Evolutionary conservation across 2,797 vertebrate genomes (phyloP), one percentile per base, ranked within the genome.

Genomic region (Cossypha niveicapilla): DNA sequence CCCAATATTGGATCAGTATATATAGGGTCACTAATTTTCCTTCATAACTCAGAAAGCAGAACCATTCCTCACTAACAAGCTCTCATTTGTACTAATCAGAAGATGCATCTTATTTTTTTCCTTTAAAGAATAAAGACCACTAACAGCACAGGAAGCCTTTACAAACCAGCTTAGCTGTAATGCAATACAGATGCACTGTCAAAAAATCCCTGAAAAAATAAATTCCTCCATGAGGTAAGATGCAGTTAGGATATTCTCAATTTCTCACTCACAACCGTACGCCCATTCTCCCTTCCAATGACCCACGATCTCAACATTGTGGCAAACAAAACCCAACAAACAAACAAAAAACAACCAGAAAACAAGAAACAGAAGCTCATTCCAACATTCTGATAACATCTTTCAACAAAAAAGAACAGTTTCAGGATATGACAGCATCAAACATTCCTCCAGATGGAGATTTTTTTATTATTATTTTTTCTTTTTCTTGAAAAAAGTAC

Each of bases 201-300:
- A 98, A 98, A 98, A 98, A 99, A 99, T 99, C 99, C 99, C 99
- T 99, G 99, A 99, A 99, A 98, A 96, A 98, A 97, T 97, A 95
- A 96, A 96, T 89, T 98, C 98, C 98, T 99, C 98, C 95, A 97
- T 99, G 99, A 99, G 99, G 99, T 99, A 99, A 99, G 97, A 97
- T 97, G 98, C 96, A 96, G 97, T 97, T 97, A 96, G 81, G 90
- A 91, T 97, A 95, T 97, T 97, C 97, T 96, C 98, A 97, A 7
- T 97, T 98, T 88, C 92, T 85, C 77, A 90, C 76, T 53, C 90
- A 5, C 66, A 95, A 83, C 45, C 1, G 10, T 86, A 92, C 41
- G 61, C 58, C 90, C 88, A 88, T 56, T 54, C 91, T 94, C 95
- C 72, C 80, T 75, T 91, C 71, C 65, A 86, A 73, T 96, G 94